phyloP scores from a whole-genome alignment of 2,888 invertebrate species.

The Lepetodrilus schrolli region DNA sequence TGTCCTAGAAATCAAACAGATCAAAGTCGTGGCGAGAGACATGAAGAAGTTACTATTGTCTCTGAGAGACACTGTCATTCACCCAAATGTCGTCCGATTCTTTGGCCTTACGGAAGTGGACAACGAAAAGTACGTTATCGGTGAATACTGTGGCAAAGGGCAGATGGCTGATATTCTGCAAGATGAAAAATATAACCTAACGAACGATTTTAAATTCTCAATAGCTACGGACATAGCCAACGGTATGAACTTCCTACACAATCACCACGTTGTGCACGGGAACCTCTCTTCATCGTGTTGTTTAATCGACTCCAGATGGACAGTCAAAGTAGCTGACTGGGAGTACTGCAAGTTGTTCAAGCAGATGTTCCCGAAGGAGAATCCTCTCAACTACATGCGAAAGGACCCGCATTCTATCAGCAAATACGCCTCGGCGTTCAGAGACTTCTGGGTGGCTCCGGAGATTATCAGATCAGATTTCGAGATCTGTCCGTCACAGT shows the following conservation, averaged over 20 bases:
- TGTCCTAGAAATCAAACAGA: conserved; percentile 44
- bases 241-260: conserved; percentile 69
- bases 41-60: conserved; percentile 50
- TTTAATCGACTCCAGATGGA: conserved; percentile 69
- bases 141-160: conserved; percentile 65
- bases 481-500: conserved; percentile 40
- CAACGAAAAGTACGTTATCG: conserved; percentile 51
- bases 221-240: conserved; percentile 60
- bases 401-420: conserved; percentile 30
- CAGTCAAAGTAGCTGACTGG: conserved; percentile 70
- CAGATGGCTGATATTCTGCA: conserved; percentile 63
- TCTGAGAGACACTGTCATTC: conserved; percentile 59
- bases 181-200: conserved; percentile 58
- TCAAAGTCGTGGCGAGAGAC: conserved; percentile 33
- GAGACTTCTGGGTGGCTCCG: conserved; percentile 67
- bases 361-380: conserved; percentile 35
- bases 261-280: conserved; percentile 67
- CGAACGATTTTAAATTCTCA: conserved; percentile 63
- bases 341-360: conserved; percentile 50
- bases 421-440: conserved; percentile 32
- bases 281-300: conserved; percentile 60
- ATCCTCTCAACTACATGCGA: conserved; percentile 39
- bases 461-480: conserved; percentile 59
- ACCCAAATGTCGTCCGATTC: conserved; percentile 64
- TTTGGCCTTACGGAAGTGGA: conserved; percentile 65